These are phyloP conservation scores for Goniozus legneri DNA, from an alignment of 1,140 invertebrate genomes.

Conservation along the genomic window DNA sequence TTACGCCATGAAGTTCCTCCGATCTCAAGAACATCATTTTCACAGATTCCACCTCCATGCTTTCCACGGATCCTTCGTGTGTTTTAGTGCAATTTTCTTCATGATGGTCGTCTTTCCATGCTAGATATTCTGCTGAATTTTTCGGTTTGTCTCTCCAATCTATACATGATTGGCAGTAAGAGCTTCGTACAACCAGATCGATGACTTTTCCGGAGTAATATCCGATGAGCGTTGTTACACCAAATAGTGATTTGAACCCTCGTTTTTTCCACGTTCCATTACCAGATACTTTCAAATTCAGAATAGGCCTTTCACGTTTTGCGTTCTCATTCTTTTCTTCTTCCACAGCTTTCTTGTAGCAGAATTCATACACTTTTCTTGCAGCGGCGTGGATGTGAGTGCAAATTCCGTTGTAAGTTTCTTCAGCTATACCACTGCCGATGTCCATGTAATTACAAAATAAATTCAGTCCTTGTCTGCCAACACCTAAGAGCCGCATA, in stretches of 20 bases:
- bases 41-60: not conserved
- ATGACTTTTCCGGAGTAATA: not conserved
- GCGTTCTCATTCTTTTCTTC: conserved; percentile 6
- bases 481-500: conserved; percentile 17
- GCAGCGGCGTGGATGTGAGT: not conserved
- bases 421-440: conserved; percentile 6
- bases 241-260: not conserved
- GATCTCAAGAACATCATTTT: conserved; percentile 1
- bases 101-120: conserved; percentile 1
- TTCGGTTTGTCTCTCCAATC: not conserved
- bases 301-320: not conserved
- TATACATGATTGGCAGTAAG: conserved; percentile 3
- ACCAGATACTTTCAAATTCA: conserved; percentile 4
- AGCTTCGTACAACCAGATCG: not conserved
- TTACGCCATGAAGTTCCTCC: not conserved
- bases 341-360: conserved; percentile 10
- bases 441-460: conserved; percentile 18
- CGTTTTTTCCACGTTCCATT: not conserved
- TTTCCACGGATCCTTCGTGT: not conserved
- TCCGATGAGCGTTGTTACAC: not conserved
- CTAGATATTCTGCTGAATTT: not conserved
- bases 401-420: conserved; percentile 6
- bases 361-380: conserved; percentile 2
- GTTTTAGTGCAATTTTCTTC: not conserved
- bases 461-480: conserved; percentile 11